Base-by-base conservation (phyloP, 2,888 invertebrate species). In the Odontomyia ornata region DNA sequence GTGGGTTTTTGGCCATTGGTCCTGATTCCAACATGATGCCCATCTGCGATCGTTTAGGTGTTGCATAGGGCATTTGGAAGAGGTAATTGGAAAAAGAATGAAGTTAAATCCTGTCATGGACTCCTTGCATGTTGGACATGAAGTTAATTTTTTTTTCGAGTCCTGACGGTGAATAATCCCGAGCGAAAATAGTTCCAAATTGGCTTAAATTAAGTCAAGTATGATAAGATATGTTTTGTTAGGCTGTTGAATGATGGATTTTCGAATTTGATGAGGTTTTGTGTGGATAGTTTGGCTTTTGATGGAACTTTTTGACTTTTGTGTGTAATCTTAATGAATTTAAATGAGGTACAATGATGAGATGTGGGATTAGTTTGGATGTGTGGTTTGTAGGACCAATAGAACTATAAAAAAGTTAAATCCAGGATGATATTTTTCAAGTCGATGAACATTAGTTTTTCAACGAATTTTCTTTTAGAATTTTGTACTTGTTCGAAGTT, bases 181-280 rank as follows among this genome's bases (percentile, higher is more conserved):
- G 65, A 72, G 76, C 57, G 80, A 81, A 81, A 81, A 80, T 78
- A 82, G 78, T 81, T 81, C 82, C 80, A 83, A 86, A 86, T 86
- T 85, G 86, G 86, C 85, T 86, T 85, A 86, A 84, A 86, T 84
- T 83, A 85, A 86, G 86, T 86, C 86, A 85, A 86, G 85, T 85
- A 85, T 84, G 83, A 75, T 75, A 52, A 75, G 62, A 47, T 75
- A 27, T 75, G 75, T 64, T 64, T 62, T 46, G 47, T 64, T 57
- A 72, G 65, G 65, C 52, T 23, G 21, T 65, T 75, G 47, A 75
- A 75, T 75, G 27, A 46, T 30, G 64, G 64, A 21, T 75, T 75
- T 62, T 46, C 11, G 28, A 56, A 21, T 46, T 57, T 57, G 75
- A 60, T 62, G 52, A n/a, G 25, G 36, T 62, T 60, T 15, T 36